Evolutionary conservation across 2,113 vertebrate genomes (phyloP).

Genomic region (Thunnus maccoyii): DNA sequence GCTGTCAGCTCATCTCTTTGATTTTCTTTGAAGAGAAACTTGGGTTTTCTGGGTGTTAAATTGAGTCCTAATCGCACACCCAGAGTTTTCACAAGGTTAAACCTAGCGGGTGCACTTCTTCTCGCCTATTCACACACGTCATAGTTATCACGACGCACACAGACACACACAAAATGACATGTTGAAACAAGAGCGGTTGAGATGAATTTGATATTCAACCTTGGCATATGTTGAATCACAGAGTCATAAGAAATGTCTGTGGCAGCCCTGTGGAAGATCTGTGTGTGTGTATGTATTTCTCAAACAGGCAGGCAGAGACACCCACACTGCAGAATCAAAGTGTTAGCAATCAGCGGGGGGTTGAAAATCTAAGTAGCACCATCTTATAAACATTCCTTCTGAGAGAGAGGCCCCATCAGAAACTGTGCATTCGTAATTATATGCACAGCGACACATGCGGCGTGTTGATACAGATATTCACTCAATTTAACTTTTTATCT

Average conservation of each 20-base stretch:
- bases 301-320: constrained; percentile 37
- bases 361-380: constrained; percentile 40
- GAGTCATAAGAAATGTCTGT: constrained; percentile 27
- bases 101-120: constrained; percentile 36
- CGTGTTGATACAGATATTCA: constrained; percentile 45
- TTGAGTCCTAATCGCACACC: constrained; percentile 25
- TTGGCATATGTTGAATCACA: constrained; percentile 51
- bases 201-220: constrained; percentile 46
- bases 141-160: constrained; percentile 1
- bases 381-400: constrained; percentile 45
- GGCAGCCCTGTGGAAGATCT: constrained; percentile 32
- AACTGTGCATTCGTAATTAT: constrained; percentile 41
- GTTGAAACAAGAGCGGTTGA: constrained; percentile 29
- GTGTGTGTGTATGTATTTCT: constrained; percentile 21
- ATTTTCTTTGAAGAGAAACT: constrained; percentile 35
- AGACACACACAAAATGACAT: neutral
- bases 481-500: constrained; percentile 30
- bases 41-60: constrained; percentile 38
- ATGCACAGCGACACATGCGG: constrained; percentile 18
- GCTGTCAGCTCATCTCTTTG: constrained; percentile 41
- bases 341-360: constrained; percentile 36
- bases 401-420: constrained; percentile 5
- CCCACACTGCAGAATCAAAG: constrained; percentile 49
- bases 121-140: constrained; percentile 45
- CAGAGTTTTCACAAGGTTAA: constrained; percentile 68